Evolutionary conservation across 2,113 vertebrate species (phyloP).

Genomic region (Hippoglossus stenolepis): DNA sequence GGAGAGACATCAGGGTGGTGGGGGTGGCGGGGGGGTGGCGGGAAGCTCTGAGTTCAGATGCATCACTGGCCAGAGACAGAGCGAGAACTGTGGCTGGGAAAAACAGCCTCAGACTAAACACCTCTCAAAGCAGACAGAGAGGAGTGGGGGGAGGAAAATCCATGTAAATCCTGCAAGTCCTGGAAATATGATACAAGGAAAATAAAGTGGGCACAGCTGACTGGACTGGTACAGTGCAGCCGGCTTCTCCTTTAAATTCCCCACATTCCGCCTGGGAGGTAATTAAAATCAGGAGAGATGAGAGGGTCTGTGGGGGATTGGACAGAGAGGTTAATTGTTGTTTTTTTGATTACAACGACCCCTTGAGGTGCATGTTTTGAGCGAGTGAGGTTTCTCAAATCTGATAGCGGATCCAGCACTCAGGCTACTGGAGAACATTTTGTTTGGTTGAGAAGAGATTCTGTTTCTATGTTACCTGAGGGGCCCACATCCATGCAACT

Average conservation of each 20-base stretch:
- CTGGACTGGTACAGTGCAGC: constrained; percentile 44
- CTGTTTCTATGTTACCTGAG: constrained; percentile 2
- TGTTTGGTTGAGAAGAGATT: neutral
- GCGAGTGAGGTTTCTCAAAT: neutral
- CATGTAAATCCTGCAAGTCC: constrained; percentile 75
- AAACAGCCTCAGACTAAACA: constrained; percentile 84
- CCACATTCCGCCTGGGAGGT: constrained; percentile 70
- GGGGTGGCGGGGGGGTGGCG: constrained; percentile 1
- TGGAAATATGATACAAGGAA: constrained; percentile 80
- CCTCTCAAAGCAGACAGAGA: constrained; percentile 68
- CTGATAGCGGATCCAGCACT: neutral
- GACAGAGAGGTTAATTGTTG: constrained; percentile 16
- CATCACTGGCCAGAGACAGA: constrained; percentile 53
- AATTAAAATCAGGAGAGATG: constrained; percentile 58
- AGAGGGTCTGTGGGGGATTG: constrained; percentile 12
- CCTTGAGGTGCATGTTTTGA: neutral
- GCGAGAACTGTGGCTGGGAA: constrained; percentile 71
- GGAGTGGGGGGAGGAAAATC: constrained; percentile 53
- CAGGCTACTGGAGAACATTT: neutral
- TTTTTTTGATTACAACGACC: constrained; percentile 27
- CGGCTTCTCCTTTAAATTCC: constrained; percentile 65
- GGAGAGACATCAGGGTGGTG: constrained; percentile 19
- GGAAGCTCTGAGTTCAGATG: constrained; percentile 56
- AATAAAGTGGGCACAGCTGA: constrained; percentile 77
- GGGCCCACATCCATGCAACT: neutral